These are phyloP conservation scores for Autographa pulchrina DNA, from an alignment of 2,888 invertebrate genomes.

Conservation along the genomic window DNA sequence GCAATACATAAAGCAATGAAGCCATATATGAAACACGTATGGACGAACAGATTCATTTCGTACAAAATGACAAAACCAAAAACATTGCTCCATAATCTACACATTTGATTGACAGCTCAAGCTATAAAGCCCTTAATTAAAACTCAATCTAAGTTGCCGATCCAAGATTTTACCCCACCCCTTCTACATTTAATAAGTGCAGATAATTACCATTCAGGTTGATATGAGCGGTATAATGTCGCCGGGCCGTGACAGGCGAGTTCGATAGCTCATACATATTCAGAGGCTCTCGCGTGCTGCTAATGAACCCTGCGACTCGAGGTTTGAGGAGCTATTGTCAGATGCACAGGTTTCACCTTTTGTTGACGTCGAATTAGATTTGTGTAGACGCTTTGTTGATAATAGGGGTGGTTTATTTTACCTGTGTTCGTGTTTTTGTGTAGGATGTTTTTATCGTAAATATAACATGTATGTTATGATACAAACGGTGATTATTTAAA, in stretches of 20 bases:
- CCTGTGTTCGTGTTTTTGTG: conserved; percentile 30
- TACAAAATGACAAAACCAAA: no score
- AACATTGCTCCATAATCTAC: neutral
- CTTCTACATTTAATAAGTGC: conserved; percentile 60
- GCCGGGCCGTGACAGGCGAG: conserved; percentile 71
- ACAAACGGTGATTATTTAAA: no score
- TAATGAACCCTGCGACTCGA: conserved; percentile 68
- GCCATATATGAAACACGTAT: no score
- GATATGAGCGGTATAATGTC: conserved; percentile 70
- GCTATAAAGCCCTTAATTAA: conserved; percentile 22
- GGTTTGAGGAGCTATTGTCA: conserved; percentile 66
- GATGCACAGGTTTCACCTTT: conserved; percentile 68
- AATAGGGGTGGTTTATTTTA: conserved; percentile 45
- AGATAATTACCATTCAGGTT: conserved; percentile 63
- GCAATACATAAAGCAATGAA: no score
- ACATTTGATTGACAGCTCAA: conserved; percentile 16
- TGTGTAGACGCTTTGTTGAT: conserved; percentile 64
- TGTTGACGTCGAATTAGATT: conserved; percentile 69
- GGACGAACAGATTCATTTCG: no score
- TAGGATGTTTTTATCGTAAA: no score
- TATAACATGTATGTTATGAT: no score
- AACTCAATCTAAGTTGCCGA: conserved; percentile 58
- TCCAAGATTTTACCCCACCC: conserved; percentile 51
- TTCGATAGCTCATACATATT: conserved; percentile 82
- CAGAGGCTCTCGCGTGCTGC: conserved; percentile 66